Evolutionary conservation across 2,113 vertebrate species (phyloP).

Genomic region (Isurus oxyrinchus): DNA sequence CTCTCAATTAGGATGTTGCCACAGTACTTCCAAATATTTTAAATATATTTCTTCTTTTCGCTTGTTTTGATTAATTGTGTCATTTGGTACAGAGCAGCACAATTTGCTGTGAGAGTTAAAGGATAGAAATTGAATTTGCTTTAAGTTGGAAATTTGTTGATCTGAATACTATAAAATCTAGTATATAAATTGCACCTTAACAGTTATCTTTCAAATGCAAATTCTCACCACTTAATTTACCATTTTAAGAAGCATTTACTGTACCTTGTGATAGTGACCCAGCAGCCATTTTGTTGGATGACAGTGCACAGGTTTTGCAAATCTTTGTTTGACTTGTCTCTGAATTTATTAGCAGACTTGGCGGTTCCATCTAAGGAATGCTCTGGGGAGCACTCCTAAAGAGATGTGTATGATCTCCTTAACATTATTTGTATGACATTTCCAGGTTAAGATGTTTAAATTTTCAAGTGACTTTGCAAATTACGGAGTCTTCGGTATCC

Average conservation of each 20-base stretch:
- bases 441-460: background rate
- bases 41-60: background rate
- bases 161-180: background rate
- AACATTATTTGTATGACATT: background rate
- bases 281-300: conserved; percentile 32
- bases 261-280: background rate
- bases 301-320: conserved; percentile 15
- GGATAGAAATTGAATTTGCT: background rate
- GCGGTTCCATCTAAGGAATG: background rate
- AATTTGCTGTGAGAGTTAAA: background rate
- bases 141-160: background rate
- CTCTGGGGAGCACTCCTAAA: background rate
- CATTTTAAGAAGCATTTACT: background rate
- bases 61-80: background rate
- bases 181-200: background rate
- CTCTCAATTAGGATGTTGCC: background rate
- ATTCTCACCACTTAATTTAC: background rate
- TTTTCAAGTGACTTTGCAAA: background rate
- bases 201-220: background rate
- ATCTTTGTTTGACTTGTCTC: background rate
- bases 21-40: background rate
- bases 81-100: background rate
- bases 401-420: background rate
- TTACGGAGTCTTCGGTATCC: background rate
- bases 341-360: background rate